Evolutionary conservation across 2,888 invertebrate genomes (phyloP).

Genomic region (Flabesymbios commensalis): DNA sequence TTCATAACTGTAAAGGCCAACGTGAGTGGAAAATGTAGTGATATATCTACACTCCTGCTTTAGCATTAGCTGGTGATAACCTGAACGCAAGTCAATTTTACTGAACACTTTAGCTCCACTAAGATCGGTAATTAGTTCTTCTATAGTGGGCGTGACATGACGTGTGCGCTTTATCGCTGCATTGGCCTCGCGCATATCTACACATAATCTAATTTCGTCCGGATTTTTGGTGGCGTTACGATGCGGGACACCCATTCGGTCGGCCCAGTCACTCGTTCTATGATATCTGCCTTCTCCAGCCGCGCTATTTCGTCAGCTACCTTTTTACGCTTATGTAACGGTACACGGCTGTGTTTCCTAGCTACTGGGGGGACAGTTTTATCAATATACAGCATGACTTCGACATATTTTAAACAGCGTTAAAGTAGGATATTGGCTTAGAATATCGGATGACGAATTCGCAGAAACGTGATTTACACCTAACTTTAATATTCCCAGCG

Average conservation of each 20-base stretch:
- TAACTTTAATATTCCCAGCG: no score
- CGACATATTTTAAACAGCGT: slow-evolving; percentile 2
- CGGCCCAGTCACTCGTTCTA: slow-evolving; percentile 7
- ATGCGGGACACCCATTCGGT: slow-evolving; percentile 17
- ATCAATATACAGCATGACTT: neutral
- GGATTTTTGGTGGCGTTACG: slow-evolving; percentile 6
- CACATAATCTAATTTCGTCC: slow-evolving; percentile 33
- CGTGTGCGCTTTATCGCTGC: slow-evolving; percentile 27
- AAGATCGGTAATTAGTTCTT: slow-evolving; percentile 9
- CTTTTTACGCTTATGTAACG: neutral
- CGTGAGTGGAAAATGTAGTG: slow-evolving; percentile 28
- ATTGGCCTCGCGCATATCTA: slow-evolving; percentile 38
- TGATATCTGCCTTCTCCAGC: slow-evolving; percentile 9
- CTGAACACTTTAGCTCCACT: slow-evolving; percentile 11
- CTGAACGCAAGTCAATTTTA: slow-evolving; percentile 10
- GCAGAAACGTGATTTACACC: neutral
- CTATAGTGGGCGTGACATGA: slow-evolving; percentile 11
- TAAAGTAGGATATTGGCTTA: neutral
- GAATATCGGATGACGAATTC: neutral
- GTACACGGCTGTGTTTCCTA: neutral
- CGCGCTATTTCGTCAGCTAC: slow-evolving; percentile 1
- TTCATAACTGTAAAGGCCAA: slow-evolving; percentile 21
- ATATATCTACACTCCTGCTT: slow-evolving; percentile 22
- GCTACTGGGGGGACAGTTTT: slow-evolving; percentile 2
- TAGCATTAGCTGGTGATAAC: slow-evolving; percentile 9